These are phyloP conservation scores for Acomys russatus DNA, from an alignment of 2,797 vertebrate genomes.

Conservation along the genomic window DNA sequence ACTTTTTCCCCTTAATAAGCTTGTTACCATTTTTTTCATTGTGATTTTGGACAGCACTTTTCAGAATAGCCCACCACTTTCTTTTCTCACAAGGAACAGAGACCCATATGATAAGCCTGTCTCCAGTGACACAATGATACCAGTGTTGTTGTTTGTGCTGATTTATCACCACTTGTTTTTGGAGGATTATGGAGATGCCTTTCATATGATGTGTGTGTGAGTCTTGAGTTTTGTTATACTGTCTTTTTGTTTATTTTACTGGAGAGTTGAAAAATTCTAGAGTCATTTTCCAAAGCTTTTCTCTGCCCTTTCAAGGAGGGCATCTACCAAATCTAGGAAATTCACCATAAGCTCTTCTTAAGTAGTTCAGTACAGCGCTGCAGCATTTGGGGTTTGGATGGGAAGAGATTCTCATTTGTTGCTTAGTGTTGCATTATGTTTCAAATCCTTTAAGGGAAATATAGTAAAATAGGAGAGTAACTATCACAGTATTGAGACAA, in stretches of 20 bases:
- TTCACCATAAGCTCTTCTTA: neutral
- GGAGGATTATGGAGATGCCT: neutral
- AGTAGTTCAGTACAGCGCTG: neutral
- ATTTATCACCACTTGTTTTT: neutral
- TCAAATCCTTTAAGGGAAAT: neutral
- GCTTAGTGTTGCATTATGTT: neutral
- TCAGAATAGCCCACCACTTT: neutral
- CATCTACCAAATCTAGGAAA: neutral
- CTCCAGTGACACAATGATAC: neutral
- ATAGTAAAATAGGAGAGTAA: neutral
- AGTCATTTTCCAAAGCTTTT: neutral
- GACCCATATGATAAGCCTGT: fast-evolving
- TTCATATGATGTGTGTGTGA: neutral
- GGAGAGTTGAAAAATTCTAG: neutral
- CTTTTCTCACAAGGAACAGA: neutral
- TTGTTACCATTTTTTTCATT: neutral
- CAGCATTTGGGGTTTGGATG: neutral
- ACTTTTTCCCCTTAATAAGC: neutral
- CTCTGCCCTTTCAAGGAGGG: neutral
- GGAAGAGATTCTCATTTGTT: neutral
- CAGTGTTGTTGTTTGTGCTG: neutral
- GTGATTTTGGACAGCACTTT: neutral
- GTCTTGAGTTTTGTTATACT: neutral
- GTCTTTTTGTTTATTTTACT: neutral
- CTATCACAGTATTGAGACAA: neutral